phyloP scores from a whole-genome alignment of 2,888 invertebrate genomes.

The Aromia moschata region DNA sequence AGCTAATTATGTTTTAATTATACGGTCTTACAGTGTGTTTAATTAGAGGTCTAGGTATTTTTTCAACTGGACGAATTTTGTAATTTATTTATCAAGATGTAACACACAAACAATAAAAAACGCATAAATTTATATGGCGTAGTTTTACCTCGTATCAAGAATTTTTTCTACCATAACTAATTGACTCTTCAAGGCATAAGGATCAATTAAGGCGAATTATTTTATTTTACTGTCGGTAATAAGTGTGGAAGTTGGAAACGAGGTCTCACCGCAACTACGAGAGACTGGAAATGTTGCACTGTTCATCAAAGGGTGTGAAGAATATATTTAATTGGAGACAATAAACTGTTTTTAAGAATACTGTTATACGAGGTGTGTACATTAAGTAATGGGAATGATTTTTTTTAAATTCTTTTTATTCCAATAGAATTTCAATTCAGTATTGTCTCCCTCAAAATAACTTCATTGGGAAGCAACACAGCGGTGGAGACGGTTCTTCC shows the following conservation, averaged over 20 bases:
- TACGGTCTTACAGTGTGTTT: slow-evolving; percentile 13
- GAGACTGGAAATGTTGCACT: no score
- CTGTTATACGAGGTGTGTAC: no score
- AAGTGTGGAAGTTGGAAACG: slow-evolving; percentile 12
- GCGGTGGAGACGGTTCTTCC: no score
- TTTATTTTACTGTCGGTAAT: slow-evolving; percentile 26
- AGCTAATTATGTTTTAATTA: slow-evolving; percentile 21
- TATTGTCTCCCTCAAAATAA: no score
- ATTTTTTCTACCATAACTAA: slow-evolving; percentile 43
- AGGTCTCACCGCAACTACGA: neutral
- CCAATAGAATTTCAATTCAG: no score
- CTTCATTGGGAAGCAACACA: no score
- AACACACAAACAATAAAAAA: slow-evolving; percentile 18
- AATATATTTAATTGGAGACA: no score
- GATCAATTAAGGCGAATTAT: slow-evolving; percentile 41
- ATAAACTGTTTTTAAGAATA: no score
- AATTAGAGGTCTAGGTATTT: slow-evolving; percentile 16
- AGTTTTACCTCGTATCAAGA: slow-evolving; percentile 25
- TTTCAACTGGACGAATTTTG: slow-evolving; percentile 24
- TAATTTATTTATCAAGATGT: slow-evolving; percentile 24
- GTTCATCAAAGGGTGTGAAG: no score
- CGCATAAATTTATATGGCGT: slow-evolving; percentile 16
- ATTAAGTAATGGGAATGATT: no score
- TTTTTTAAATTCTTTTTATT: no score
- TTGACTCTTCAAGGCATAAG: slow-evolving; percentile 38